These are phyloP conservation scores for Australoheros facetus DNA, from an alignment of 2,797 vertebrate genomes.

Conservation along the genomic window DNA sequence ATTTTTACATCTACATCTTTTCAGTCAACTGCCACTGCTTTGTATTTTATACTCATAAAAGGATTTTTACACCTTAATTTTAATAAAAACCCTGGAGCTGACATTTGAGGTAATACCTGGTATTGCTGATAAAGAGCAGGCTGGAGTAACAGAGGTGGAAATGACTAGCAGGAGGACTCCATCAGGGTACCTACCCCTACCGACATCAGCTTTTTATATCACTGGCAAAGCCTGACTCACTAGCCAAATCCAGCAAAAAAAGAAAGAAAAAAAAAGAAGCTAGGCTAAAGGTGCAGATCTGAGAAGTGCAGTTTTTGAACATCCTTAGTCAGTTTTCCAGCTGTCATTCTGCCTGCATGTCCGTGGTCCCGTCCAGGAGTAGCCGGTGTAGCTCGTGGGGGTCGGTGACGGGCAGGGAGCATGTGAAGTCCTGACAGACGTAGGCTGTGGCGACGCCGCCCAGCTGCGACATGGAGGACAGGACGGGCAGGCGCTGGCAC, in stretches of 20 bases:
- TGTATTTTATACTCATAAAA: background rate
- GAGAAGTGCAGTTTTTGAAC: background rate
- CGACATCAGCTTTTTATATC: background rate
- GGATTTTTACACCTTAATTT: constrained; percentile 8
- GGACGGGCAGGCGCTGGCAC: constrained; percentile 83
- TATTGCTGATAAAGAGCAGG: constrained; percentile 5
- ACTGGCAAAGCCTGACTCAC: background rate
- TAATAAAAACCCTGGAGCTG: background rate
- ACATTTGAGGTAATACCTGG: constrained; percentile 35
- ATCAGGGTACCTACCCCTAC: background rate
- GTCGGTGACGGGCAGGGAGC: constrained; percentile 88
- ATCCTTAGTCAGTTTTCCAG: background rate
- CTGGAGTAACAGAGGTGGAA: background rate
- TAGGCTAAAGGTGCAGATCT: background rate
- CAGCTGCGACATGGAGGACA: constrained; percentile 82
- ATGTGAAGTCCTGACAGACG: constrained; percentile 88
- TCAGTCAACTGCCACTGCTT: constrained; percentile 7
- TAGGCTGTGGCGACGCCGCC: constrained; percentile 85
- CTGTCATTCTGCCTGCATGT: constrained; percentile 1
- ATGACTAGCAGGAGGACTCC: background rate
- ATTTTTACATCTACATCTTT: constrained; percentile 10
- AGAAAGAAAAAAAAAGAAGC: background rate
- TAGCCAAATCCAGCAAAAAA: background rate
- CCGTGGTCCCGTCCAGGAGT: constrained; percentile 70
- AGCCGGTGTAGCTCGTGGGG: constrained; percentile 84